Percentiles rank a stretch among this genome's conserved stretches.
These are phyloP conservation scores for Virgularia gustaviana DNA, from an alignment of 92 coral and sea anemone species.

Conservation along the genomic window DNA sequence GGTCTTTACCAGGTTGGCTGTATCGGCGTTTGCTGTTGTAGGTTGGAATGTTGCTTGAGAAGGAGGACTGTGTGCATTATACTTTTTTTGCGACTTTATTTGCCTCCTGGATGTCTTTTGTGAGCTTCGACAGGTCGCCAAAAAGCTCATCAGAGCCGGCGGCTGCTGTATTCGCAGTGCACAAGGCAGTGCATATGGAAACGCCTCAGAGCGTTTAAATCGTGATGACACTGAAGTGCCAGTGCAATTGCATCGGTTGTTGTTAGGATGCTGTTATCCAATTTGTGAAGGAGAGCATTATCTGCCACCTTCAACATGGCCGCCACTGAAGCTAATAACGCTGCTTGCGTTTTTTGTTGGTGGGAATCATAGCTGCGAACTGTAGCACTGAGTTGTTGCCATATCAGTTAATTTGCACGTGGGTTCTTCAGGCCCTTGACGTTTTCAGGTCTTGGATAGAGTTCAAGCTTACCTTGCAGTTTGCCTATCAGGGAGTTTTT, in stretches of 20 bases:
- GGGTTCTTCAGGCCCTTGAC: too few relatives aligned
- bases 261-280: constrained; percentile 42
- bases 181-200: constrained; percentile 38
- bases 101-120: constrained; percentile 60
- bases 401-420: too few relatives aligned
- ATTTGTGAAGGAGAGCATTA: constrained; percentile 35
- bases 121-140: constrained; percentile 52
- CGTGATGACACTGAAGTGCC: constrained; percentile 19
- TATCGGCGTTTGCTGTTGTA: constrained; percentile 23
- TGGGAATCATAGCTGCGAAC: background rate
- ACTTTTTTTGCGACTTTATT: constrained; percentile 58
- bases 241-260: constrained; percentile 9
- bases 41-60: constrained; percentile 2
- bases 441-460: too few relatives aligned
- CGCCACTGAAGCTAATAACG: background rate
- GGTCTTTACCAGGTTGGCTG: constrained; percentile 19
- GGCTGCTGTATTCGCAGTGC: constrained; percentile 28
- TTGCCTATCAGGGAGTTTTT: too few relatives aligned
- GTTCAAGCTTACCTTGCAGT: too few relatives aligned
- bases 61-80: constrained; percentile 8
- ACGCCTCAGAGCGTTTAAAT: background rate
- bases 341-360: background rate
- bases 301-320: constrained; percentile 36
- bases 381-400: too few relatives aligned
- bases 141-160: constrained; percentile 45